Evolutionary conservation across 1,140 invertebrate genomes (phyloP).

Genomic region (Micrasema longulum): DNA sequence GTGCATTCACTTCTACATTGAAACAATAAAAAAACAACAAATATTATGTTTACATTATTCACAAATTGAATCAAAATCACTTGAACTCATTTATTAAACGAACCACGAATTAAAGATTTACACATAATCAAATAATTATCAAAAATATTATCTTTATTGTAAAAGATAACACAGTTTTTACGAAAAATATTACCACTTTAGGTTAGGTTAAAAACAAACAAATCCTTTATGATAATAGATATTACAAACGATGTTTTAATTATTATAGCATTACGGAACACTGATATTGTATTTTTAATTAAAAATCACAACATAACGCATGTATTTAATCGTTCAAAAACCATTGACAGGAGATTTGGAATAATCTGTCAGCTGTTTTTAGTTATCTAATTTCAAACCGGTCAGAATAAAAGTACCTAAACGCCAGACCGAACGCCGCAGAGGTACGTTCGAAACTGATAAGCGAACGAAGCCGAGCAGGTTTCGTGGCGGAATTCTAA

Average conservation of each 20-base stretch:
- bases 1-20: too few relatives aligned
- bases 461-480: slow-evolving; percentile 23
- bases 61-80: too few relatives aligned
- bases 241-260: too few relatives aligned
- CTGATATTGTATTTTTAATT: neutral
- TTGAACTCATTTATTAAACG: too few relatives aligned
- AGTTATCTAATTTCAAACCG: slow-evolving; percentile 20
- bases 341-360: neutral
- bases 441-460: slow-evolving; percentile 23
- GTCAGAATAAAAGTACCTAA: neutral
- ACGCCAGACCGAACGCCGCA: neutral
- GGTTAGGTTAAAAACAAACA: slow-evolving; percentile 26
- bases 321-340: neutral
- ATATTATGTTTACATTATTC: too few relatives aligned
- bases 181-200: slow-evolving; percentile 6
- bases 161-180: slow-evolving; percentile 10
- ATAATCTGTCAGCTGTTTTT: slow-evolving; percentile 30
- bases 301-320: neutral
- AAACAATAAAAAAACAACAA: too few relatives aligned
- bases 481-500: slow-evolving; percentile 18
- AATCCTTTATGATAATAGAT: neutral
- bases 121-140: too few relatives aligned
- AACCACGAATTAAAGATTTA: too few relatives aligned
- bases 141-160: too few relatives aligned
- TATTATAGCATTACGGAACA: neutral